These are phyloP conservation scores for Omphaloscelis lunosa DNA, from an alignment of 2,888 invertebrate genomes.

Conservation along the genomic window DNA sequence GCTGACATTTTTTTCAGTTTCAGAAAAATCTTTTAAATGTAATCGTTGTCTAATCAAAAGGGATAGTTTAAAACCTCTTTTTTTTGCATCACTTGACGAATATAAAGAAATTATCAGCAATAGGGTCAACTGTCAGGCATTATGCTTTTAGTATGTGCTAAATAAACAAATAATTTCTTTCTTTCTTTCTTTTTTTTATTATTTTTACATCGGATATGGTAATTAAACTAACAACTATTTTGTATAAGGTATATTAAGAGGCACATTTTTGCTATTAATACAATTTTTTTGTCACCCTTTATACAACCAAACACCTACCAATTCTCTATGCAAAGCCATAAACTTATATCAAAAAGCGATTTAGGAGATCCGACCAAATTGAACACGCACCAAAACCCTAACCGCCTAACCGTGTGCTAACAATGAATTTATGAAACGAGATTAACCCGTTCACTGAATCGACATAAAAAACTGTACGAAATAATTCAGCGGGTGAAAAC, in stretches of 20 bases:
- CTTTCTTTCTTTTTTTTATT: neutral
- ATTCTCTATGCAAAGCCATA: slow-evolving; percentile 1
- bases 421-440: slow-evolving; percentile 59
- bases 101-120: neutral
- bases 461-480: slow-evolving; percentile 43
- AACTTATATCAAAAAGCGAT: slow-evolving; percentile 36
- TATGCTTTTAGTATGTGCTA: no score
- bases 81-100: neutral
- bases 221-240: neutral
- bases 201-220: neutral
- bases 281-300: neutral
- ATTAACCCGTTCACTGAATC: slow-evolving; percentile 63
- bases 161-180: no score
- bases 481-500: slow-evolving; percentile 42
- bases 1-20: neutral
- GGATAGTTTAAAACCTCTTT: neutral
- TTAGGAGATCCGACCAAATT: slow-evolving; percentile 44
- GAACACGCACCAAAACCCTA: slow-evolving; percentile 44
- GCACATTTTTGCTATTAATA: neutral
- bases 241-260: neutral
- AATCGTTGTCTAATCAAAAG: neutral
- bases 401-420: slow-evolving; percentile 47
- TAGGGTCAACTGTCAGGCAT: no score
- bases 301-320: neutral
- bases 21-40: neutral